Evolutionary conservation across 2,888 invertebrate species (phyloP).

Genomic region (Brachylomia viminalis): DNA sequence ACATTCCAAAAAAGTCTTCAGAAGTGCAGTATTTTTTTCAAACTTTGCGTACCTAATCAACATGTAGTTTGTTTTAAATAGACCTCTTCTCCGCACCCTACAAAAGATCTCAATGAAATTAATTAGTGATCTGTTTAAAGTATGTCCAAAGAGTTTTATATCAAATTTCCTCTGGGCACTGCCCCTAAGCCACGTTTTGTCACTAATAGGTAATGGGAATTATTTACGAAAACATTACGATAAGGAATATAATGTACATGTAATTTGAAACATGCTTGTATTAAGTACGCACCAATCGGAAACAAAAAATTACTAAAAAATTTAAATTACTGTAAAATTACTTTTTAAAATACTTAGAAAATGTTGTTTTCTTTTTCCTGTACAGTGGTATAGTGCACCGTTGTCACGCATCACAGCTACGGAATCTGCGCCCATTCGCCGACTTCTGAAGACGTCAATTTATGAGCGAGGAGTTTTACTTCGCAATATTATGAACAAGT

Average conservation of each 20-base stretch:
- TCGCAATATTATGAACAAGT: constrained; percentile 60
- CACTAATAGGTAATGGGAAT: background rate
- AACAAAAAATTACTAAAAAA: too few species aligned
- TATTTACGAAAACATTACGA: background rate
- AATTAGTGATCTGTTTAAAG: background rate
- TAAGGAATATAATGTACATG: background rate
- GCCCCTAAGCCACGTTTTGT: background rate
- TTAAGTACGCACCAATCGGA: background rate
- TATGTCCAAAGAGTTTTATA: background rate
- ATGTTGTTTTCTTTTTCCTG: background rate
- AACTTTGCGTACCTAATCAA: background rate
- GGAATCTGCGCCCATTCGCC: constrained; percentile 25
- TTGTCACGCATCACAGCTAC: constrained; percentile 32
- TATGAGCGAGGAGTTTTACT: constrained; percentile 62
- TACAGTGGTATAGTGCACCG: constrained; percentile 16
- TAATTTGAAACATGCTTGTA: too few species aligned
- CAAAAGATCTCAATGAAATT: too few species aligned
- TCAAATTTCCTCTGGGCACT: background rate
- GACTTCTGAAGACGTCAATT: constrained; percentile 56
- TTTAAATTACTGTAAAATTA: too few species aligned
- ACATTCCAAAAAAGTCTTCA: background rate
- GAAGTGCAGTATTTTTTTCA: constrained; percentile 16
- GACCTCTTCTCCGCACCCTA: background rate
- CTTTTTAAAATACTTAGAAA: too few species aligned
- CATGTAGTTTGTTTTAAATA: background rate